Conservation (phyloP, 2,888 invertebrate species). For the Leuctra nigra region DNA sequence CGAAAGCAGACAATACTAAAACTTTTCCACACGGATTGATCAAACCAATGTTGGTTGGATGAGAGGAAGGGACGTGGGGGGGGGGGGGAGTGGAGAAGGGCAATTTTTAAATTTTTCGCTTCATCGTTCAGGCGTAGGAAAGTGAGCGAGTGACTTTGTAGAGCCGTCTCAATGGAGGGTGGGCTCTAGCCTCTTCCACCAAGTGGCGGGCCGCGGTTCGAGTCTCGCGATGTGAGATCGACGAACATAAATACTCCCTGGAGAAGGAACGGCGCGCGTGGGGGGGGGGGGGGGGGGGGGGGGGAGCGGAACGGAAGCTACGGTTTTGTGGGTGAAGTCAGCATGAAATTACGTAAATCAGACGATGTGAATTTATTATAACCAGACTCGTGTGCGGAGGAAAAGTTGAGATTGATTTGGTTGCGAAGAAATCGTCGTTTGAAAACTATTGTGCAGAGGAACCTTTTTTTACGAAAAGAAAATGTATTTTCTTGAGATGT, state of each 20-base stretch:
- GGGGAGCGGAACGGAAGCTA: background rate
- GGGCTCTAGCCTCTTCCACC: too few relatives aligned
- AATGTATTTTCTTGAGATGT: too few relatives aligned
- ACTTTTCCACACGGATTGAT: background rate
- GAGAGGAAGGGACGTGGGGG: background rate
- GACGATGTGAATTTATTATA: constrained; percentile 5
- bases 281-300: background rate
- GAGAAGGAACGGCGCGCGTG: background rate
- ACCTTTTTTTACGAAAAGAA: too few relatives aligned
- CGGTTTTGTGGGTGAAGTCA: constrained; percentile 20
- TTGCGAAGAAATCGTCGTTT: too few relatives aligned
- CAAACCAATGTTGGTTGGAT: background rate
- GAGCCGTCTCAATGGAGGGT: background rate
- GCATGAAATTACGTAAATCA: constrained; percentile 22
- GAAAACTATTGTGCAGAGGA: too few relatives aligned
- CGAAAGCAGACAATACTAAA: background rate
- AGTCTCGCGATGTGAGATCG: background rate
- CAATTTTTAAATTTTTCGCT: too few relatives aligned
- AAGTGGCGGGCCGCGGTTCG: too few relatives aligned
- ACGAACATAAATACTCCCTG: constrained; percentile 4
- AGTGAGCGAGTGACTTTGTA: too few relatives aligned
- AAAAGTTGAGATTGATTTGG: too few relatives aligned
- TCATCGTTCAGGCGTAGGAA: too few relatives aligned
- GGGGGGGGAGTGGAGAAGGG: background rate
- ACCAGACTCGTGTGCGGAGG: background rate